Percentiles rank a stretch among this genome's conserved stretches.
These are phyloP conservation scores for Hesperophylax magnus DNA, from an alignment of 1,140 invertebrate genomes.

Conservation along the genomic window DNA sequence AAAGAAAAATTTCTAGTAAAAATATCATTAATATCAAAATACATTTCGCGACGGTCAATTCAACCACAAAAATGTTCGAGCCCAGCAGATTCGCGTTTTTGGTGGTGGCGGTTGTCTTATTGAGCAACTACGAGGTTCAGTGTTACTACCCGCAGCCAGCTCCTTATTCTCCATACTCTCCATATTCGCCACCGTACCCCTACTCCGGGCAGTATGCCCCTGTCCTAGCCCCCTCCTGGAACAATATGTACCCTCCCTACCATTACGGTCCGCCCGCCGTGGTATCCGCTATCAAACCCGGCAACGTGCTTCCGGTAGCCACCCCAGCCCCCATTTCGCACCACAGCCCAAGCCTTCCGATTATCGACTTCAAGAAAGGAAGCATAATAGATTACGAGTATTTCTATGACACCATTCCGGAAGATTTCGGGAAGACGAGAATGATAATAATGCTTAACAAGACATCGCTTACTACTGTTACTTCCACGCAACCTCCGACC, in stretches of 20 bases:
- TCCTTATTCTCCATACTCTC: too few relatives aligned
- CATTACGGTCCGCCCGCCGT: too few relatives aligned
- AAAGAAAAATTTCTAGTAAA: too few relatives aligned
- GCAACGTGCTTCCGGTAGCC: too few relatives aligned
- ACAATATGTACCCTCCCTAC: too few relatives aligned
- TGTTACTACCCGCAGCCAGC: too few relatives aligned
- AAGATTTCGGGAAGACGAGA: slow-evolving; percentile 7
- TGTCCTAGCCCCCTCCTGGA: too few relatives aligned
- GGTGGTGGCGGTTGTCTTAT: background rate
- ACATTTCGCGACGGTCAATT: background rate
- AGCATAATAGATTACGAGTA: slow-evolving; percentile 50
- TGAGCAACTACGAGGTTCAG: too few relatives aligned
- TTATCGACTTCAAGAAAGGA: slow-evolving; percentile 39
- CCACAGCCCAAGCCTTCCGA: background rate
- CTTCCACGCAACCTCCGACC: background rate
- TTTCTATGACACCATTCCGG: slow-evolving; percentile 42
- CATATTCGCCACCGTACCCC: too few relatives aligned
- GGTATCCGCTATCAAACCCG: too few relatives aligned
- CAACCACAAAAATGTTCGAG: background rate
- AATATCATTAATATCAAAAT: background rate
- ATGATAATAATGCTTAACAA: background rate
- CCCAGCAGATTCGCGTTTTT: background rate
- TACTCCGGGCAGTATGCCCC: too few relatives aligned
- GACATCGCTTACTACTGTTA: background rate
- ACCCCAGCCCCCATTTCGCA: background rate